phyloP scores from a whole-genome alignment of 2,888 invertebrate genomes.

The Portevinia maculata region DNA sequence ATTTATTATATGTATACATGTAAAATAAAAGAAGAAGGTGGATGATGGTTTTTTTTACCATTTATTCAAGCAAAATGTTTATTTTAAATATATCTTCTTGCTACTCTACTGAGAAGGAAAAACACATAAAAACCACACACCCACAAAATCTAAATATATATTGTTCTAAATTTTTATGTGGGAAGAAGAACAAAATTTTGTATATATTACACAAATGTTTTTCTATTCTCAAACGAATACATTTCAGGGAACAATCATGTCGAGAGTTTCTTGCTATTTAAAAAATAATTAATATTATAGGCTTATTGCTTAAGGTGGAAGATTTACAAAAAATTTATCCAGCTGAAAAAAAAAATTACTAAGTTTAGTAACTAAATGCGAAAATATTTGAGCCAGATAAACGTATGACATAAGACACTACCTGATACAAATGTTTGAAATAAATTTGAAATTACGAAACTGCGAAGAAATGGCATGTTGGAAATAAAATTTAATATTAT shows the following conservation, averaged over 20 bases:
- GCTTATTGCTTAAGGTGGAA: neutral
- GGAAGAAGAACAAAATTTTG: slow-evolving; percentile 45
- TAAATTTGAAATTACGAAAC: neutral
- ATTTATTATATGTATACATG: slow-evolving; percentile 34
- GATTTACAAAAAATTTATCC: neutral
- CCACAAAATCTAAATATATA: slow-evolving; percentile 69
- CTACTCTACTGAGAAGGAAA: slow-evolving; percentile 29
- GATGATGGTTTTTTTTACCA: slow-evolving; percentile 24
- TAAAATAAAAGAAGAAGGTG: slow-evolving; percentile 44
- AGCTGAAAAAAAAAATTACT: neutral
- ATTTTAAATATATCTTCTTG: slow-evolving; percentile 56
- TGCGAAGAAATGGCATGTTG: neutral
- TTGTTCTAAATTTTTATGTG: slow-evolving; percentile 66
- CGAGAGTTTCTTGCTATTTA: too few species aligned
- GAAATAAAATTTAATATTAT: neutral
- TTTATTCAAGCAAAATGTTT: slow-evolving; percentile 52
- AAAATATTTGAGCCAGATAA: neutral
- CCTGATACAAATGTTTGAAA: neutral
- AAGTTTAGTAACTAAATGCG: slow-evolving; percentile 10
- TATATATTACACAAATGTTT: slow-evolving; percentile 6
- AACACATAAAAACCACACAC: slow-evolving; percentile 65
- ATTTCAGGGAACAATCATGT: slow-evolving; percentile 7
- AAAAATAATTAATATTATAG: neutral
- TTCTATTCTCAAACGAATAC: slow-evolving; percentile 25
- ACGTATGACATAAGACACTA: slow-evolving; percentile 28